These are phyloP conservation scores for Tenthredo mesomela DNA, from an alignment of 2,888 invertebrate species.

Conservation along the genomic window DNA sequence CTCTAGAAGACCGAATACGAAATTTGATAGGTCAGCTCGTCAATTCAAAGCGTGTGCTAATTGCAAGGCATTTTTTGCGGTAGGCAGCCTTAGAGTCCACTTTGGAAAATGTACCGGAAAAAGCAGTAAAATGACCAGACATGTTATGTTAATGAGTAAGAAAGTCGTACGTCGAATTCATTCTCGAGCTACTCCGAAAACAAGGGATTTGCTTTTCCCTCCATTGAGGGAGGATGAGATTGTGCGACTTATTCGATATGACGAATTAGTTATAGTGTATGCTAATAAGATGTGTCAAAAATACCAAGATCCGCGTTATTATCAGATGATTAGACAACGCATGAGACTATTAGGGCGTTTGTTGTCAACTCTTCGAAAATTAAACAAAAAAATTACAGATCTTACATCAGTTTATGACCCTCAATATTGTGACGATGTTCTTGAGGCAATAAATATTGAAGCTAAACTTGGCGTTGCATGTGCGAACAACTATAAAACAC, in stretches of 20 bases:
- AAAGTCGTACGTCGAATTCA: slow-evolving; percentile 54
- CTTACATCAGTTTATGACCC: slow-evolving; percentile 60
- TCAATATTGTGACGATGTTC: slow-evolving; percentile 54
- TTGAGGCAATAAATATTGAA: slow-evolving; percentile 55
- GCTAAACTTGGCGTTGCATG: slow-evolving; percentile 53
- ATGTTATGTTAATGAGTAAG: slow-evolving; percentile 47
- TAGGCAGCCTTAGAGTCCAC: slow-evolving; percentile 58
- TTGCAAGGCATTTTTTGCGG: slow-evolving; percentile 59
- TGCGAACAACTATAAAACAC: slow-evolving; percentile 54
- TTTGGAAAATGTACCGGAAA: slow-evolving; percentile 44
- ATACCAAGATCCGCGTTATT: slow-evolving; percentile 57
- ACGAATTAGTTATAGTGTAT: slow-evolving; percentile 60
- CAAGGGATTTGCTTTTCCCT: slow-evolving; percentile 57
- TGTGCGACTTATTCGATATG: slow-evolving; percentile 58
- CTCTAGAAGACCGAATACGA: slow-evolving; percentile 56
- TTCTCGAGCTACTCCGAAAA: slow-evolving; percentile 54
- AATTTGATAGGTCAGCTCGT: slow-evolving; percentile 50
- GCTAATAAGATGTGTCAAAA: slow-evolving; percentile 60
- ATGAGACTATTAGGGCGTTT: slow-evolving; percentile 59
- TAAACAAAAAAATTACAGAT: slow-evolving; percentile 53
- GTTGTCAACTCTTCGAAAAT: slow-evolving; percentile 32
- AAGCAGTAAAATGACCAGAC: slow-evolving; percentile 27
- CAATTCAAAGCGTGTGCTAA: slow-evolving; percentile 57
- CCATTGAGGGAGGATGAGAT: slow-evolving; percentile 60
- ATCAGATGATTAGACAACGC: slow-evolving; percentile 59